Base-by-base conservation (phyloP, 2,888 invertebrate species). In the Chorisops tibialis region DNA sequence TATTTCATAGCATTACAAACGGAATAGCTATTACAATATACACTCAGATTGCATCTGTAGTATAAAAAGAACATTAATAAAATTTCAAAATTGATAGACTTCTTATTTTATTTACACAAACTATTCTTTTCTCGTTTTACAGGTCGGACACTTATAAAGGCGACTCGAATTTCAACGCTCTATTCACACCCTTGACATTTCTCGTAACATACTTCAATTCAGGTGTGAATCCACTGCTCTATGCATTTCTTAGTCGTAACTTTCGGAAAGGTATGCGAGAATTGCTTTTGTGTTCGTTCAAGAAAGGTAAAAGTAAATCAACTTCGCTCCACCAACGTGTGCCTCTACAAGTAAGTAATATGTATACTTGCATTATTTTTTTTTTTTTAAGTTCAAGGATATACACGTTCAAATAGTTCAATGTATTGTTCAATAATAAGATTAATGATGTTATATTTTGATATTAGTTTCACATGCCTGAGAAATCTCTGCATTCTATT, bases 201-300 rank as follows among this genome's bases (percentile, higher is more conserved):
- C 84, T 95, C 65, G 84, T 93, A 68, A 86, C 93, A 45, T 96
- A 93, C 76, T 86, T 91, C 77, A 94, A 95, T 81, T 93, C 93
- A 16, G 94, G 89, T 50, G 85, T 95, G 66, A 95, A 96, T 79
- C 95, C 95, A 0, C 80, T 95, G 56, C 82, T 96, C 7, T 96
- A 95, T 78, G 94, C 94, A 3, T 91, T 95, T 74, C 81, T 95
- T 58, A 85, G 85, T 4, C 85, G 88, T 65, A 89, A 91, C 72
- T 93, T 93, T 76, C 83, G 91, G 59, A 87, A 88, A 72, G 92
- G 92, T 18, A 91, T 94, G 87, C 82, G 85, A 65, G 93, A 94
- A 75, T 81, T 93, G 21, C 75, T 93, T 37, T 81, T 85, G 64
- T 91, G 89, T 72, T 80, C 80, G 16, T 74, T 77, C 70, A 77